Base-by-base conservation (phyloP, 2,888 invertebrate species). In the Drosophila incognita region DNA sequence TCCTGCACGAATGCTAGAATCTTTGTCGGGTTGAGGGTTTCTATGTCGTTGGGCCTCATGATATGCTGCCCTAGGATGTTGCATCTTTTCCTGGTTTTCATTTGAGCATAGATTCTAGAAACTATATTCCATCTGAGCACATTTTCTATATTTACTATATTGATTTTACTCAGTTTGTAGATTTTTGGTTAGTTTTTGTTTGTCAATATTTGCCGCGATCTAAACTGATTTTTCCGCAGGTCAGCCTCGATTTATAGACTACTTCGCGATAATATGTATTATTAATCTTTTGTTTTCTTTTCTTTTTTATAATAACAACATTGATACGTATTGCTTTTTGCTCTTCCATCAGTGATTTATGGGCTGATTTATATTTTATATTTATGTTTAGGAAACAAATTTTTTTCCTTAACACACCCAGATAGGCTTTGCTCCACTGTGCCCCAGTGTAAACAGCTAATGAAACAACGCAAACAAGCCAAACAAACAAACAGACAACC, bases 381-480 rank as follows among this genome's bases (percentile, higher is more conserved):
- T 24, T 2, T 15, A 15, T 13, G 11, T 31, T 31, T 31, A n/a
- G n/a, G 18, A 3, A 51, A 7, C 1, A 31, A n/a, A 11, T 21
- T 8, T 15, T 24, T 8, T 21, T 21, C 21, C 10, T 36, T 7
- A 27, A 21, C 53, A 35, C 48, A 38, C 11, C 15, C 10, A 27
- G 13, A 13, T n/a, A 18, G 35, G 21, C 4, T 35, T 27, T 35
- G 63, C 21, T 33, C 66, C 79, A 78, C 74, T 75, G 74, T 74
- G 69, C 60, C 27, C 21, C 53, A 49, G 42, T 69, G 62, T 62
- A 60, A 69, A 67, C 69, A 70, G 56, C 59, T 62, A 75, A 76
- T 84, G 87, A 84, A 83, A 83, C 89, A 88, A 83, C 87, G 48
- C 65, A 81, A 83, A 85, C 74, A 71, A 71, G 58, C 36, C 52